These are phyloP conservation scores for Pachyuromys duprasi DNA, from an alignment of 2,797 vertebrate species.

Conservation along the genomic window DNA sequence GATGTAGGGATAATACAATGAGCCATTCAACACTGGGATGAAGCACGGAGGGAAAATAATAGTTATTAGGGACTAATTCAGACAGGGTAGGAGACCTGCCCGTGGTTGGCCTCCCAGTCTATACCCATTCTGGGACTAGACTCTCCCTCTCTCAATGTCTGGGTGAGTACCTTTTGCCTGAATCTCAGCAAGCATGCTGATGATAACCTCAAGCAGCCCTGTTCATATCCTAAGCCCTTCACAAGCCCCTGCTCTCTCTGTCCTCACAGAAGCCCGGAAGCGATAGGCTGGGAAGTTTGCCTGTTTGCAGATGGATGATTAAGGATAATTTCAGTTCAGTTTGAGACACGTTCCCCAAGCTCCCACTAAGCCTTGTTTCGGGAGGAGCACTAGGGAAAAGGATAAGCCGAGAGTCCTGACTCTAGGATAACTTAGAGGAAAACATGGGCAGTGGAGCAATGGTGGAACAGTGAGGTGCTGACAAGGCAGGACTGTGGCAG, in stretches of 20 bases:
- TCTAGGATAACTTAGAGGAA: neutral
- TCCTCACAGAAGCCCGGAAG: neutral
- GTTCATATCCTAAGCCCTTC: neutral
- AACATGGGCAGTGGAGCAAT: neutral
- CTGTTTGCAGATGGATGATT: slow-evolving; percentile 22
- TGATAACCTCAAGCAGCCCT: rapidly evolving
- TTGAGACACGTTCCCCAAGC: neutral
- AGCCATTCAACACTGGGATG: neutral
- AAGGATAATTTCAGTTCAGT: slow-evolving; percentile 39
- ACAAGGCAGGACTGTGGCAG: neutral
- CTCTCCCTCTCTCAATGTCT: neutral
- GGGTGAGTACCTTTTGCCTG: neutral
- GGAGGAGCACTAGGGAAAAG: neutral
- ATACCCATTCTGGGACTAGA: neutral
- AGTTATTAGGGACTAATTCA: slow-evolving; percentile 23
- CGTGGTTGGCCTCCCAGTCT: slow-evolving; percentile 30
- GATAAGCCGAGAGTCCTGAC: neutral
- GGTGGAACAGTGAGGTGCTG: neutral
- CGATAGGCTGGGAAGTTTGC: neutral
- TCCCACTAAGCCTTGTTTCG: neutral
- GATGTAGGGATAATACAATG: neutral
- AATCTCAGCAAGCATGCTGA: neutral
- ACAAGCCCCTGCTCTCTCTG: neutral
- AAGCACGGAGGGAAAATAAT: neutral
- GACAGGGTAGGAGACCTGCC: slow-evolving; percentile 45